Conservation (phyloP, 2,113 vertebrate species). For the Paramormyrops kingsleyae region DNA sequence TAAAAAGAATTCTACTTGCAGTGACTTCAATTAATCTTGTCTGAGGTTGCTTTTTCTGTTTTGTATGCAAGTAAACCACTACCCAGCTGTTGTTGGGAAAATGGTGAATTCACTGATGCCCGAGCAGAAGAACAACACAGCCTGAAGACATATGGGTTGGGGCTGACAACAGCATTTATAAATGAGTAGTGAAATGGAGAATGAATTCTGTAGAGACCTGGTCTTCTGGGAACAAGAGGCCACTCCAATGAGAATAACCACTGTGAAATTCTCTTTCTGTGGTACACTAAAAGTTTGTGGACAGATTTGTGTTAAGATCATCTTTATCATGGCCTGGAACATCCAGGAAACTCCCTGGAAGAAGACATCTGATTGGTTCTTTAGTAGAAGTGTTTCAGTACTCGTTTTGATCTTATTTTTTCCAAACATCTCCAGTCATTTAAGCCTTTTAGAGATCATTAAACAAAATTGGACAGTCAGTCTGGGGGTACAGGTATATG, state of each 20-base stretch:
- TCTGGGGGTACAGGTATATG: not conserved
- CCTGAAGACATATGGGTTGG: not conserved
- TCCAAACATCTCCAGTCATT: not conserved
- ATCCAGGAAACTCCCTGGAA: not conserved
- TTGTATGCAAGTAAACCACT: not conserved
- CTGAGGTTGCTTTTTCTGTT: not conserved
- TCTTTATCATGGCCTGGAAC: not conserved
- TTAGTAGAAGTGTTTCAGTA: not conserved
- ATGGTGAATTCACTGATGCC: not conserved
- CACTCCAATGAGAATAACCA: not conserved
- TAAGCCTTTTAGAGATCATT: not conserved
- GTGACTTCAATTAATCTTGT: not conserved
- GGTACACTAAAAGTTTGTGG: not conserved
- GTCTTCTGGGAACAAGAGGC: not conserved
- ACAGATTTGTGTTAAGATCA: not conserved
- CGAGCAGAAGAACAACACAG: not conserved
- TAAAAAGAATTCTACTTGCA: not conserved
- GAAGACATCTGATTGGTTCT: not conserved
- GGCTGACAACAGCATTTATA: not conserved
- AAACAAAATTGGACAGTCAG: not conserved
- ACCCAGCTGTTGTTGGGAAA: not conserved
- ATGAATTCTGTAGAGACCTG: not conserved
- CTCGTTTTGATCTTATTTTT: not conserved
- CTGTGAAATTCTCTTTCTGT: not conserved
- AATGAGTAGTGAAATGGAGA: not conserved